Evolutionary conservation across 2,888 invertebrate species (phyloP), one percentile per base, ranked within the genome.

Genomic region (Protophormia terraenovae): DNA sequence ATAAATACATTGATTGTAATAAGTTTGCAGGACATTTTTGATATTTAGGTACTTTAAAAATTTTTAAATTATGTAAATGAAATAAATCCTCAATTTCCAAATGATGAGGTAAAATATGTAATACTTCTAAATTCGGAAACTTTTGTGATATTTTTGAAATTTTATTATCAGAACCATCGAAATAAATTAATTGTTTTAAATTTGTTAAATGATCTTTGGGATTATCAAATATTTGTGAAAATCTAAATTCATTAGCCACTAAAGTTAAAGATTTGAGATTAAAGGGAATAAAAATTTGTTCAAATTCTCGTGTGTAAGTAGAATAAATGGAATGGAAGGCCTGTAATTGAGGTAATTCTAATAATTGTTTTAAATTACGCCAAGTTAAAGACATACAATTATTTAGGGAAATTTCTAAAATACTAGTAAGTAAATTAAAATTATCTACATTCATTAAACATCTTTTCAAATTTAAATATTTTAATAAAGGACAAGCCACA

Each of bases 91-190:
- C 0, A 19, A 24, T 1, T 1, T 38, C 14, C 3, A 80, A 3
- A 10, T 80, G 72, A 55, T 64, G 24, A 19, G 79, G 55, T 6
- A 19, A 35, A 16, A 72, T 80, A 1, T 80, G 64, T 55, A 80
- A 72, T 8, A 27, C 24, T 72, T 80, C 64, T 45, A 80, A 35
- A 58, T 72, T 80, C 1, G 79, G 79, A 64, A 66, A 72, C 64
- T 64, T 72, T 6, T 10, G 16, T 0, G 64, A 45, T 4, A 72
- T n/a, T 10, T 1, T 5, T 7, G 0, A 19, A 16, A 64, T 55
- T 66, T 32, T 24, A 6, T 10, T 24, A 3, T 19, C 14, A 1
- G 55, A 55, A 16, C 45, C 64, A 47, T 80, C 72, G 10, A 35
- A 55, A 41, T 72, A 80, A 32, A 27, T 32, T 6, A 80, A 64